Evolutionary conservation across 2,113 vertebrate species (phyloP), one percentile per base, ranked within the genome.

Genomic region (Sphaerodactylus townsendi): DNA sequence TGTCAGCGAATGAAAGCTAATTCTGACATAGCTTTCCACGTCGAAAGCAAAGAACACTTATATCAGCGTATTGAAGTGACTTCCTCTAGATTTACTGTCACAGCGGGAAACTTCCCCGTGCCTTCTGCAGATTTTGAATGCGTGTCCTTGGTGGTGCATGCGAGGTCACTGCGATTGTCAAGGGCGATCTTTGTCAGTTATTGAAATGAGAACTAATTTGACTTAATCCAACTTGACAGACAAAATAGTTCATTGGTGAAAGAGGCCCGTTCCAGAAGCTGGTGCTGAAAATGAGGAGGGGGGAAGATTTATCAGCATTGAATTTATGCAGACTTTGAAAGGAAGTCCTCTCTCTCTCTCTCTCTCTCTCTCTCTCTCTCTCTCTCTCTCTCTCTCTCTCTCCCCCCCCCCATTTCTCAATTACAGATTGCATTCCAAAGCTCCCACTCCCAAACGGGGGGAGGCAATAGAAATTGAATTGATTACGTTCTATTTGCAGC

Each of bases 131-230:
- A 79, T 77, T 90, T 89, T 39, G 81, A 89, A 10, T 81, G 69
- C 21, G 53, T 93, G 92, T 84, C 94, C 91, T 96, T 96, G 94
- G 46, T 89, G 91, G 87, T 89, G 94, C 91, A 92, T 83, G 86
- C 89, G 90, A 95, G 94, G 94, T 94, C 92, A 95, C 78, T 85
- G 81, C 64, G 86, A 86, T 91, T 95, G 95, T 95, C 95, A 95
- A 90, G 91, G 85, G 90, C 92, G 79, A 95, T 96, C 87, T 92
- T 93, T 92, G 93, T 95, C 93, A 94, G 86, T 88, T 94, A 94
- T 93, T 94, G 92, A 96, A 96, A 96, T 95, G 83, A 95, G 87
- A 94, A 88, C 84, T 93, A 95, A 95, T 95, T 95, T 95, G 94
- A 96, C 82, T 85, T 95, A 94, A 95, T 94, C 87, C 73, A 92